These are phyloP conservation scores for Umimayanthus kanabou DNA, from an alignment of 92 coral and sea anemone genomes.

Conservation along the genomic window DNA sequence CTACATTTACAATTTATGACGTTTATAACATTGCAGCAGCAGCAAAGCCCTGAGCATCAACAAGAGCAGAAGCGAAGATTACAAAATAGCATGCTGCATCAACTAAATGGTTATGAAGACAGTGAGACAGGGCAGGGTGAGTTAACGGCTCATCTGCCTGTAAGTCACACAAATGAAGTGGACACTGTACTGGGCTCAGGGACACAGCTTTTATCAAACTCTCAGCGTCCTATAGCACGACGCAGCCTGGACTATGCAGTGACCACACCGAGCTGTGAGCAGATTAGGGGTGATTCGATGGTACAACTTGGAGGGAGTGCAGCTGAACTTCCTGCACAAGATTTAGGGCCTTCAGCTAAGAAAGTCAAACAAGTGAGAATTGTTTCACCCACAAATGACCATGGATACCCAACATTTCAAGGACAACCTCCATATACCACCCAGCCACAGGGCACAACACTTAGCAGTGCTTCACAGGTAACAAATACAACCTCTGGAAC, in stretches of 20 bases:
- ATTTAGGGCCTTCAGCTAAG: conserved; percentile 14
- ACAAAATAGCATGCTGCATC: conserved; percentile 73
- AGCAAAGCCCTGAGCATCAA: conserved; percentile 76
- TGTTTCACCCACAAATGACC: conserved; percentile 60
- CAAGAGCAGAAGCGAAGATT: conserved; percentile 63
- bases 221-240: conserved; percentile 54
- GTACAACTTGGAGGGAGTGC: neutral
- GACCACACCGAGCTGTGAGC: conserved; percentile 12
- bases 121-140: conserved; percentile 1
- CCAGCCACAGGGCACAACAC: neutral
- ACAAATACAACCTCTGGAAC: neutral
- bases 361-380: conserved; percentile 73
- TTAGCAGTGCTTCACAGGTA: neutral
- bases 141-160: neutral
- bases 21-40: conserved; percentile 46
- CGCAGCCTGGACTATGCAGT: conserved; percentile 74
- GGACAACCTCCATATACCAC: neutral
- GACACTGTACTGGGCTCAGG: conserved; percentile 44
- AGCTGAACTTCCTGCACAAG: conserved; percentile 18
- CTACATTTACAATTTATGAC: no score
- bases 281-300: conserved; percentile 2
- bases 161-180: conserved; percentile 20
- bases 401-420: conserved; percentile 10
- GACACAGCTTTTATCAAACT: conserved; percentile 14
- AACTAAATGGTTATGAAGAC: conserved; percentile 59